phyloP scores from a whole-genome alignment of 1,140 invertebrate species.

The Mylabris phalerata region DNA sequence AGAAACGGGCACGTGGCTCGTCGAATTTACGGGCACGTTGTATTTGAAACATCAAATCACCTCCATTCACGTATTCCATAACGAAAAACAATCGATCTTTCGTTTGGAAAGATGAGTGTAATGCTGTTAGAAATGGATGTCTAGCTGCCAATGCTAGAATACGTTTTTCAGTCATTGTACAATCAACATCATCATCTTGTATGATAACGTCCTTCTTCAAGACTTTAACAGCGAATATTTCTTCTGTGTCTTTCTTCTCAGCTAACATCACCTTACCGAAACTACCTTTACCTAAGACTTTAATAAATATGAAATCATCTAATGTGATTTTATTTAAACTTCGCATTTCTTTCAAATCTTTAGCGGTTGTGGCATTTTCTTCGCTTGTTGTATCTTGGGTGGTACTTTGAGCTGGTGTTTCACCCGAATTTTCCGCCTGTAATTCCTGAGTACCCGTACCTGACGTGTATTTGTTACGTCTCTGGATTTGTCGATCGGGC shows the following conservation, averaged over 20 bases:
- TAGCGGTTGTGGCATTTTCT: too few relatives aligned
- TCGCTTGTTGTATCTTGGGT: too few relatives aligned
- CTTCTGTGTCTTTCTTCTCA: conserved; percentile 87
- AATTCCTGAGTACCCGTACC: conserved; percentile 11
- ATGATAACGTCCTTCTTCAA: conserved; percentile 99
- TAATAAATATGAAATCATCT: conserved; percentile 90
- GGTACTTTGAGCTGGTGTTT: conserved; percentile 16
- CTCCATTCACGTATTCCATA: conserved; percentile 99
- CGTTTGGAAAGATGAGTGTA: conserved; percentile 98
- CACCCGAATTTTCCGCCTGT: background rate
- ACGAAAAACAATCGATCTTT: conserved; percentile 81
- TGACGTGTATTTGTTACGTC: conserved; percentile 52
- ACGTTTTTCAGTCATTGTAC: conserved; percentile 97
- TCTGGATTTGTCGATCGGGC: conserved; percentile 72
- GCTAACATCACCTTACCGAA: conserved; percentile 99
- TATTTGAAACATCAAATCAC: conserved; percentile 99
- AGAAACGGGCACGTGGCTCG: conserved; percentile 90
- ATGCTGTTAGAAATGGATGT: conserved; percentile 96
- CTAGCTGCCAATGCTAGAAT: conserved; percentile 92
- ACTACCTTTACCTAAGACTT: conserved; percentile 98
- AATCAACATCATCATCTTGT: conserved; percentile 99
- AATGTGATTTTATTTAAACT: conserved; percentile 49
- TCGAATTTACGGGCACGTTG: conserved; percentile 97
- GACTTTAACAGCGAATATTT: conserved; percentile 97
- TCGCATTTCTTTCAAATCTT: too few relatives aligned